Base-by-base conservation (phyloP, 2,888 invertebrate species). In the Limnephilus auricula region DNA sequence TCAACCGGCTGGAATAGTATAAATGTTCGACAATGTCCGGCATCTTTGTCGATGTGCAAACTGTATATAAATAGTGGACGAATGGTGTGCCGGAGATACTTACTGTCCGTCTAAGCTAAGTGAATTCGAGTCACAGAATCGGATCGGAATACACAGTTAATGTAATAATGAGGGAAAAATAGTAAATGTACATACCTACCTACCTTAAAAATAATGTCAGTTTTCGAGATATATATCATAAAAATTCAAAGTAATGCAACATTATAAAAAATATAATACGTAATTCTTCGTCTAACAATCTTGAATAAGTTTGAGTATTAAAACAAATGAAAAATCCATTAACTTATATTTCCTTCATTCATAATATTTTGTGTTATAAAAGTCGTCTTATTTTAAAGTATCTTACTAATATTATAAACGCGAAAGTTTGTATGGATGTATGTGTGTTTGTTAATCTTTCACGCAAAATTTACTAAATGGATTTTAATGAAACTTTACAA, bases 1-100 rank as follows among this genome's bases (percentile, higher is more conserved):
- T 93, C 93, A 92, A 88, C 82, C 86, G 50, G 90, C 91, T 90
- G 91, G 90, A 89, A 89, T 89, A 84, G 85, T 85, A 89, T 89
- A 85, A 80, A 78, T 78, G 79, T 50, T 83, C 91, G 91, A 91
- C 91, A 91, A 91, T 91, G 91, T 91, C 91, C 91, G 91, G 88
- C 91, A 89, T 88, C 50, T 91, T 83, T 87, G 90, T 80, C 80
- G 85, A 84, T 82, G 82, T 83, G 84, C 85, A 79, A 37, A 84
- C 85, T 30, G 86, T 37, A 37, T 90, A 84, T 90, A 90, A 90
- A 90, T 90, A 84, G 90, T 79, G 25, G 84, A 79, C 85, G 90
- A 78, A 90, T 79, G 45, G 87, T 79, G 37, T 13, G 87, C 87
- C 85, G 30, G 37, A 30, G 85, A 37, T 85, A 25, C 65, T 65